Conservation (phyloP, 2,888 invertebrate genomes). For the Aphodius sticticus region DNA sequence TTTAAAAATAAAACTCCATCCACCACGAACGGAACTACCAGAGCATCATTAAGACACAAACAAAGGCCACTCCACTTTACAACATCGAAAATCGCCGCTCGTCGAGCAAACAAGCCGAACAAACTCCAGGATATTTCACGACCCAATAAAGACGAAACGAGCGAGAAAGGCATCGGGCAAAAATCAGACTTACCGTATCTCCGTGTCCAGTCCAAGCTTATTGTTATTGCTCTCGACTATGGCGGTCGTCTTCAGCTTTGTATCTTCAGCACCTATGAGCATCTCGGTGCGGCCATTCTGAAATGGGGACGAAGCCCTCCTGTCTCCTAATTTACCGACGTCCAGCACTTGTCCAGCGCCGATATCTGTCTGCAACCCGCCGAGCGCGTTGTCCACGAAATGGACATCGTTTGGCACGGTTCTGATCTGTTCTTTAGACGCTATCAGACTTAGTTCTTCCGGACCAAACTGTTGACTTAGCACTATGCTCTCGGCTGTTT, state of each 20-base stretch:
- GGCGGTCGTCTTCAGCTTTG: slow-evolving; percentile 68
- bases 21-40: too few relatives aligned
- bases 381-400: slow-evolving; percentile 35
- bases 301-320: slow-evolving; percentile 66
- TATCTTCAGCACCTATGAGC: slow-evolving; percentile 72
- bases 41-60: neutral
- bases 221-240: slow-evolving; percentile 67
- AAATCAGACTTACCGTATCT: slow-evolving; percentile 64
- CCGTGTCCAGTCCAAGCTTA: slow-evolving; percentile 65
- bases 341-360: slow-evolving; percentile 59
- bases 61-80: neutral
- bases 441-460: slow-evolving; percentile 45
- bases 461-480: slow-evolving; percentile 48
- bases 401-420: slow-evolving; percentile 54
- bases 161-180: slow-evolving; percentile 6
- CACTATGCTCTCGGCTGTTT: slow-evolving; percentile 42
- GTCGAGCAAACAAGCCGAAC: neutral
- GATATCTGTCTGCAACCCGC: slow-evolving; percentile 35
- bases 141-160: slow-evolving; percentile 4
- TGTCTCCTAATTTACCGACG: slow-evolving; percentile 60
- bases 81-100: neutral
- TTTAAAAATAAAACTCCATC: too few relatives aligned
- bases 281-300: slow-evolving; percentile 80
- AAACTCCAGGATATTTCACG: neutral
- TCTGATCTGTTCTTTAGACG: slow-evolving; percentile 41